These are phyloP conservation scores for Apocheima hispidaria DNA, from an alignment of 2,888 invertebrate species.

Conservation along the genomic window DNA sequence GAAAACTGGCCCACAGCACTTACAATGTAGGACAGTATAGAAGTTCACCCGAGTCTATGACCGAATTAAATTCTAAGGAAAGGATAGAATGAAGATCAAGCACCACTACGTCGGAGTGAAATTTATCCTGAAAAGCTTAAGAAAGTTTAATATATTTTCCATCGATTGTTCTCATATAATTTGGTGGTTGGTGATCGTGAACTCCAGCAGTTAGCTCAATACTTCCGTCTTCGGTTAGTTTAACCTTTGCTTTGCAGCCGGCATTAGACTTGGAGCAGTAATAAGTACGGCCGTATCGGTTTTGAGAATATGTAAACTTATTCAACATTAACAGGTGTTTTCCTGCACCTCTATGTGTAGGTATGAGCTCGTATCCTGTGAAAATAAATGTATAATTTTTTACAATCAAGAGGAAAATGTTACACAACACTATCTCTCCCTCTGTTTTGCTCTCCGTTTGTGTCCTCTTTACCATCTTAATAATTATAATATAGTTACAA, in stretches of 20 bases:
- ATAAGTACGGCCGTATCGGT: background rate
- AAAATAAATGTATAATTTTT: background rate
- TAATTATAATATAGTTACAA: no score
- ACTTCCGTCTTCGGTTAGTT: conserved; percentile 1
- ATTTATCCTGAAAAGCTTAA: background rate
- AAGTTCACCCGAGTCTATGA: background rate
- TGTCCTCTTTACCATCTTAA: no score
- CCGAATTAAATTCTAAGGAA: background rate
- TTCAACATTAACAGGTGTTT: conserved; percentile 43
- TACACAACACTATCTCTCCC: no score
- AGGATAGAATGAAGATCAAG: background rate
- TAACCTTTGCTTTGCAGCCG: conserved; percentile 13
- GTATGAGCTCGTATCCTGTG: conserved; percentile 37
- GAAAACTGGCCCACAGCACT: no score
- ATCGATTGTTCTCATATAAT: conserved; percentile 3
- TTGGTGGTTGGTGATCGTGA: conserved; percentile 7
- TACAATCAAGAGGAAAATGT: conserved; percentile 11
- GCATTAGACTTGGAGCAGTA: conserved; percentile 7
- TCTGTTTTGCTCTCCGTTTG: no score
- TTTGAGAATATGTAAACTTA: conserved; percentile 10
- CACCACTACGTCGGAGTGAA: background rate
- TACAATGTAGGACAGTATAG: background rate
- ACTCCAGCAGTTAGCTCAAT: background rate
- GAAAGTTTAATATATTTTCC: conserved; percentile 9
- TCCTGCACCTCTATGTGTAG: conserved; percentile 30